These are phyloP conservation scores for Tapera naevia DNA, from an alignment of 2,797 vertebrate species.

Conservation along the genomic window DNA sequence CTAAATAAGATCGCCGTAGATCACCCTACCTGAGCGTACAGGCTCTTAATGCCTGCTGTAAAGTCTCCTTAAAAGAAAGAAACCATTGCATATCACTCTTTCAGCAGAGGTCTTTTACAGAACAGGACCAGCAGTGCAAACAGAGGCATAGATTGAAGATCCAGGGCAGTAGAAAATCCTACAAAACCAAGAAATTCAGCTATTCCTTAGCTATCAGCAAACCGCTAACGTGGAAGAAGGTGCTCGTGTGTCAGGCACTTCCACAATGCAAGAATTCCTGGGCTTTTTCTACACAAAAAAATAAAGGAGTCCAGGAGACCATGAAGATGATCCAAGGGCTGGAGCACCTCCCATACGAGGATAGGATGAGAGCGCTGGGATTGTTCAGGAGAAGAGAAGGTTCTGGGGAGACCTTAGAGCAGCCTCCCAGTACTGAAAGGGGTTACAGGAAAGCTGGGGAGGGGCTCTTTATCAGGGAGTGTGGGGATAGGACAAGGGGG, in stretches of 20 bases:
- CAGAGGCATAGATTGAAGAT: neutral
- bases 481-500: too few species aligned
- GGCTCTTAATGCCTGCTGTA: neutral
- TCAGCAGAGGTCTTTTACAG: neutral
- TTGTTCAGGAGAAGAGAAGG: too few species aligned
- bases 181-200: neutral
- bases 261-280: neutral
- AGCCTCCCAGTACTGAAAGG: too few species aligned
- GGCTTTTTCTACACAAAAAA: neutral
- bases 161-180: neutral
- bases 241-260: neutral
- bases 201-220: neutral
- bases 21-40: neutral
- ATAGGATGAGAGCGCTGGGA: too few species aligned
- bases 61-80: neutral
- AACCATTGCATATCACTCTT: neutral
- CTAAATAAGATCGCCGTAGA: conserved; percentile 11
- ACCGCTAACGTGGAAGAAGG: accelerated
- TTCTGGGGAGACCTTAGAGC: too few species aligned
- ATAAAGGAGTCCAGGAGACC: too few species aligned
- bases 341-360: too few species aligned
- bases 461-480: too few species aligned
- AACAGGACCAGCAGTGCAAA: neutral
- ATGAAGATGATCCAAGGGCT: too few species aligned
- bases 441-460: too few species aligned